Base-by-base conservation (phyloP, 2,888 invertebrate species). In the Heterodera filipjevi region DNA sequence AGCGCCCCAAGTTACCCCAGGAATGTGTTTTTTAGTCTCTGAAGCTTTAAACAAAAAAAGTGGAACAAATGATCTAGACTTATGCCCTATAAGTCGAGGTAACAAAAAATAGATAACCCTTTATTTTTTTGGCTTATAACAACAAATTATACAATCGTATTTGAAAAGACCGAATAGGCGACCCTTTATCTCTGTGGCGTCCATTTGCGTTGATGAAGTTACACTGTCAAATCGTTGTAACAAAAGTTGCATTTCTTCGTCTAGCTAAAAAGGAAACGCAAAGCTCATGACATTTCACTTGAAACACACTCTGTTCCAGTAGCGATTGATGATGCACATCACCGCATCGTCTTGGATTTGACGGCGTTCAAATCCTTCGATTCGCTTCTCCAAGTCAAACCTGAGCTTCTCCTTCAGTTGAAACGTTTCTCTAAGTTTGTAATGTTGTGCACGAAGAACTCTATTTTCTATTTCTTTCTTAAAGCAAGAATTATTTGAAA, bases 331-430 rank as follows among this genome's bases (percentile, higher is more conserved):
- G 77, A 97, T 96, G 91, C 96, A 97, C 10, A 98, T 92, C 46
- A 99, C 96, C 46, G 96, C 96, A 91, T 99, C 99, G 90, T 98
- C 98, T 90, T 95, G 95, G 14, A 95, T 95, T 90, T 96, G 96
- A 1, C 96, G 92, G 89, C 95, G 95, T 89, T 96, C 96, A 80
- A 96, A 90, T 90, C 96, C 95, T 89, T 96, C 96, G 84, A 96
- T 95, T 81, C 96, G 92, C 80, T 94, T 94, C n/a, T 95, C 92
- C 79, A 94, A 44, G 10, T 59, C 66, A 33, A 66, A 46, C 16
- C 64, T 71, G 46, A 78, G n/a, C 22, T 78, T 78, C 73, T 79
- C 72, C 81, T 97, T 92, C 90, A 95, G 95, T 89, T 97, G 96
- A 86, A 99, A 93, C 88, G 90, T 84, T 84, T 92, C 91, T 49